These are phyloP conservation scores for Elachura formosa DNA, from an alignment of 2,113 vertebrate species.

Conservation along the genomic window DNA sequence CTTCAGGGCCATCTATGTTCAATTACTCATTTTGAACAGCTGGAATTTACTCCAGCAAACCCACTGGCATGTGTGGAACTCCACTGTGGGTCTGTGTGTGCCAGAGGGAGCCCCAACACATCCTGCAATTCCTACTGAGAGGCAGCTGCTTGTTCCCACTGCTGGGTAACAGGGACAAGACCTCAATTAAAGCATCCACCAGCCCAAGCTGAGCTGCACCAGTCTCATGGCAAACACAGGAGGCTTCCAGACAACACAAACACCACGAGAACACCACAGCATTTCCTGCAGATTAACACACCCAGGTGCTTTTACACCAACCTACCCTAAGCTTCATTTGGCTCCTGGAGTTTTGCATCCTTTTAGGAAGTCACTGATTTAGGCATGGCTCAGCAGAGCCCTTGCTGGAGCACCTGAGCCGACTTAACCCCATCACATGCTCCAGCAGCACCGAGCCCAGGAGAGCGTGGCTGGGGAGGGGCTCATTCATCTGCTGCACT, in stretches of 20 bases:
- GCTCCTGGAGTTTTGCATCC: conserved; percentile 49
- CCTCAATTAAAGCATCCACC: neutral
- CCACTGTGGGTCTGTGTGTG: neutral
- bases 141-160: neutral
- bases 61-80: neutral
- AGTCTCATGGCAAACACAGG: neutral
- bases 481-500: conserved; percentile 32
- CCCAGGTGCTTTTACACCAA: neutral
- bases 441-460: neutral
- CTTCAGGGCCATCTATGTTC: neutral
- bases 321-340: neutral
- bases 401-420: conserved; percentile 32
- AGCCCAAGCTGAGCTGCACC: neutral
- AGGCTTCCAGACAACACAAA: neutral
- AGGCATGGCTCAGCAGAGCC: conserved; percentile 36
- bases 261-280: neutral
- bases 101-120: neutral
- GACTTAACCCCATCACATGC: conserved; percentile 52
- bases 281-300: conserved; percentile 31
- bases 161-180: neutral
- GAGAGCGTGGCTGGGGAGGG: neutral
- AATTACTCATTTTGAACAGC: neutral
- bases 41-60: neutral
- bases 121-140: neutral
- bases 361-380: conserved; percentile 47